phyloP scores from a whole-genome alignment of 2,797 vertebrate genomes.

The Enteromius thamalakanensis region DNA sequence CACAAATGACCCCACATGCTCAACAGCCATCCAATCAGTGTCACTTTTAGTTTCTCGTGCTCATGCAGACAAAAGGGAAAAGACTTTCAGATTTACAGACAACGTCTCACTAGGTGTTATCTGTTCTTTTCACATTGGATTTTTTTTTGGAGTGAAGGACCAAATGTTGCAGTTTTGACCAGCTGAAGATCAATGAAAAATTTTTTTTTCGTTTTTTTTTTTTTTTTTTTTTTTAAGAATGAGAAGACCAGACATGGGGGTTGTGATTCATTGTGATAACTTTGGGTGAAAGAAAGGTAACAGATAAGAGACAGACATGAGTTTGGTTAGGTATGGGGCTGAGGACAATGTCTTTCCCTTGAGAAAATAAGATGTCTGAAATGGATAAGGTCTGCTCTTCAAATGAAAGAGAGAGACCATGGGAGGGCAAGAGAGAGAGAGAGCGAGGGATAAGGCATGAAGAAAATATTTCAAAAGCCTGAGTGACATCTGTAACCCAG shows the following conservation, averaged over 20 bases:
- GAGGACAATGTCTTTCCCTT: conserved; percentile 65
- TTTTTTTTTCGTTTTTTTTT: conserved; percentile 22
- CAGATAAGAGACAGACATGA: conserved; percentile 56
- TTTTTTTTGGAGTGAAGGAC: conserved; percentile 56
- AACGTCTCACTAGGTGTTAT: background rate
- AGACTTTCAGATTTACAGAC: conserved; percentile 10
- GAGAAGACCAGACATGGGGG: conserved; percentile 64
- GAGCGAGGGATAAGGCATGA: conserved; percentile 56
- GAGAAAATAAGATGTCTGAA: conserved; percentile 76
- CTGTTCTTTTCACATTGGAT: conserved; percentile 43
- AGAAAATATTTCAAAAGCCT: conserved; percentile 58
- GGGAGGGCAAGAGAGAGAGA: background rate
- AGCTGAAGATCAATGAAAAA: conserved; percentile 62
- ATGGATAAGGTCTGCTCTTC: conserved; percentile 64
- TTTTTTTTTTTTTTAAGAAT: conserved; percentile 35
- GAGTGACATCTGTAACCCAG: conserved; percentile 19
- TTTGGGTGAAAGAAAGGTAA: conserved; percentile 61
- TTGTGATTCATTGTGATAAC: conserved; percentile 61
- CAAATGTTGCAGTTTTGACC: conserved; percentile 63
- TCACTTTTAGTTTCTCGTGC: conserved; percentile 3
- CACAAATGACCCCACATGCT: background rate
- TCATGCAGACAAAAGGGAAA: background rate
- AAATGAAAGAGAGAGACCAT: conserved; percentile 55
- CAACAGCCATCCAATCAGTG: conserved; percentile 10
- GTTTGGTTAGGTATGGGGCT: conserved; percentile 53